phyloP scores from a whole-genome alignment of 2,888 invertebrate genomes.

The Drosophila aldrichi region DNA sequence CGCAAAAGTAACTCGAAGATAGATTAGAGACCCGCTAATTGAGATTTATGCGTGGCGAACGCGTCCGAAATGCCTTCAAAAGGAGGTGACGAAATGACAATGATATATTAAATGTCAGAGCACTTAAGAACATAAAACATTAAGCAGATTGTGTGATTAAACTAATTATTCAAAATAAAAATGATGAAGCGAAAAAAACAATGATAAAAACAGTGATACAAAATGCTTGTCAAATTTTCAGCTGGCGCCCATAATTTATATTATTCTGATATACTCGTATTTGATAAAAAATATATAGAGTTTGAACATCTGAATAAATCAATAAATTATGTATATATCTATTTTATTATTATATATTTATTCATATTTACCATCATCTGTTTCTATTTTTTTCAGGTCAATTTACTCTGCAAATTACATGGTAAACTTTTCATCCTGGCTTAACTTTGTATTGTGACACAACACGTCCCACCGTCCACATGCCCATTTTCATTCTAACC shows the following conservation, averaged over 20 bases:
- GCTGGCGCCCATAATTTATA: background rate
- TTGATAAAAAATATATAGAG: background rate
- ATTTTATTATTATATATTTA: background rate
- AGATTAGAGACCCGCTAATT: conserved; percentile 58
- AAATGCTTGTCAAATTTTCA: background rate
- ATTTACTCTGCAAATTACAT: background rate
- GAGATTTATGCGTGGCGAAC: conserved; percentile 51
- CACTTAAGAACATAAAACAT: conserved; percentile 11
- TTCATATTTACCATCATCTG: background rate
- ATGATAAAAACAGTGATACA: background rate
- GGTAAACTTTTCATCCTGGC: conserved; percentile 40
- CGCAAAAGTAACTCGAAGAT: conserved; percentile 34
- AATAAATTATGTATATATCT: background rate
- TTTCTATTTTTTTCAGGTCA: conserved; percentile 17
- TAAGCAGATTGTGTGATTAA: conserved; percentile 17
- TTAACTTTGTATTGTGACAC: conserved; percentile 13
- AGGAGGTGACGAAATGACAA: conserved; percentile 51
- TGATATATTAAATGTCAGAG: conserved; percentile 54
- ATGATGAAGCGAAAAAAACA: conserved; percentile 4
- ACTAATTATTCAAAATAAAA: conserved; percentile 28
- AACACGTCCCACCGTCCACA: conserved; percentile 12
- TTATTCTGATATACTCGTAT: background rate
- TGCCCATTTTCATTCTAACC: conserved; percentile 8
- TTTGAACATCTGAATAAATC: too few species aligned
- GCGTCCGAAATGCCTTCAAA: conserved; percentile 11